phyloP scores from a whole-genome alignment of 2,113 vertebrate genomes.

The Chloroceryle aenea region DNA sequence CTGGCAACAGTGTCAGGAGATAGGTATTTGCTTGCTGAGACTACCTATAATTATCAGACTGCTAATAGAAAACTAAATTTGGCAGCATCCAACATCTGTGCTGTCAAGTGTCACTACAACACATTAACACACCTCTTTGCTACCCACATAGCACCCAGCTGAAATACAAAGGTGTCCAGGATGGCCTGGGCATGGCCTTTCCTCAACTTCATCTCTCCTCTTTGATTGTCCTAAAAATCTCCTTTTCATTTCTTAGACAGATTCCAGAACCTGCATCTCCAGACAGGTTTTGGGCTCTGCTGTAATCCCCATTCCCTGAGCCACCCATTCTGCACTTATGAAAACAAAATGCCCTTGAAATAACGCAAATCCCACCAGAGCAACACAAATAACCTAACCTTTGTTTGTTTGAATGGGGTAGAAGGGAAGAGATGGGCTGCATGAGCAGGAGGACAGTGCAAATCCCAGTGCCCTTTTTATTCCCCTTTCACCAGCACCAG shows the following conservation, averaged over 20 bases:
- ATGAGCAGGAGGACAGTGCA: rapidly evolving
- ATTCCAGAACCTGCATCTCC: neutral
- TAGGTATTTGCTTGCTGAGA: neutral
- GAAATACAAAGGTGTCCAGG: neutral
- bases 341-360: neutral
- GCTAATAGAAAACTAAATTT: neutral
- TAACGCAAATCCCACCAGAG: neutral
- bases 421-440: neutral
- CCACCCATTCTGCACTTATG: rapidly evolving
- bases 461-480: neutral
- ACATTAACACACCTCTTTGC: neutral
- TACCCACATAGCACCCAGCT: rapidly evolving
- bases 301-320: neutral
- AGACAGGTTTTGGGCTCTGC: neutral
- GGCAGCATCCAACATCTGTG: neutral
- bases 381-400: neutral
- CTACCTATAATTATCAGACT: neutral
- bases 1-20: neutral
- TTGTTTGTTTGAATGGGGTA: neutral
- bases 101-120: neutral
- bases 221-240: neutral
- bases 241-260: neutral
- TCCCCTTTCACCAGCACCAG: neutral
- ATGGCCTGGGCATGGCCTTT: neutral
- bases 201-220: neutral